Base-by-base conservation (phyloP, 2,797 vertebrate species). In the Gymnopithys bicolor region DNA sequence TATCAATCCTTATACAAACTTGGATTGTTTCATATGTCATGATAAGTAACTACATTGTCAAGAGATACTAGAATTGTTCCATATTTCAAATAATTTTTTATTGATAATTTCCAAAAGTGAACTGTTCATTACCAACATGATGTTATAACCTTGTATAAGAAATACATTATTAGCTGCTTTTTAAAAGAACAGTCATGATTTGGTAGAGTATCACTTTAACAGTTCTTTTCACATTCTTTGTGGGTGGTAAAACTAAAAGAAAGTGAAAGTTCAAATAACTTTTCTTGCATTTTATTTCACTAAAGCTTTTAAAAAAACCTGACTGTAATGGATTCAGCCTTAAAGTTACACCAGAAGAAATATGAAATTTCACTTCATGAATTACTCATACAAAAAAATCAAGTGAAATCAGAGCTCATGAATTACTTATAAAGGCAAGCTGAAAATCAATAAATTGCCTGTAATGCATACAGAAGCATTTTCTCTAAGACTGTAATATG, bases 321-420 rank as follows among this genome's bases (percentile, higher is more conserved):
- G 23, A 21, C 13, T 71, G n/a, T 28, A 73, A 39, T 23, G 10
- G 25, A 90, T 84, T 86, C 32, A 76, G 4, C 37, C 45, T 94
- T 87, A 59, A 86, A 70, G 13, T 79, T 83, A 68, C 76, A 10
- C 48, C 6, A 16, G 39, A 91, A 67, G 5, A 64, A 62, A 59
- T 58, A 58, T 32, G 28, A 94, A 87, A 81, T 76, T 64, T 90
- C 35, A 19, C 12, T 69, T 92, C 13, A 76, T 85, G 11, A 83
- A 76, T 89, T 84, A 89, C 15, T 89, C 39, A 55, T 43, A 84
- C 5, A 19, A 56, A 85, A 96, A 96, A 81, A 39, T 62, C 46
- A 88, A 91, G 56, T 64, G 7, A 94, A 91, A 79, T 70, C 59
- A 95, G 86, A 83, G 19, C 51, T 64, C 59, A 84, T 76, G 11